Evolutionary conservation across 35 echinoderm and acorn worm species (phyloP), one percentile per base, ranked within the genome.

Genomic region (Eucidaris tribuloides): DNA sequence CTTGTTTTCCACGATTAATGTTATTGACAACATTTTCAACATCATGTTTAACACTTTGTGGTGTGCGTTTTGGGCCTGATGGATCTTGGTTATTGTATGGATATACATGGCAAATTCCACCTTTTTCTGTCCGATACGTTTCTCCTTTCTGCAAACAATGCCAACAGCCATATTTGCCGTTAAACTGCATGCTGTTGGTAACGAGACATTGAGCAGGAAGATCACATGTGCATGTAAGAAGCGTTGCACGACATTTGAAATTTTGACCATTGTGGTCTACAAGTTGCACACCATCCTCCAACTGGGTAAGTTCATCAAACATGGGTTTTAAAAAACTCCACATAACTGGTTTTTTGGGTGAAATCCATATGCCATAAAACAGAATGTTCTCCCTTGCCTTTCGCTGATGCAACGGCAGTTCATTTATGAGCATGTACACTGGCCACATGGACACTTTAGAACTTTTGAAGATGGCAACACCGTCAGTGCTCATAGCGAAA

Each of bases 371-470:
- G 4, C 62, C 82, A 85, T 85, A 74, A 42, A 74, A 74, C 4
- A 72, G 19, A 24, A 52, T 72, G 37, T 85, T 85, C 57, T 85
- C 82, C 33, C 65, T 71, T 28, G 82, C 82, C 48, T 76, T 74
- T 3, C 63, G 31, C 43, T 85, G 17, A 31, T 3, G 5, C 0
- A 85, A 11, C 32, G 82, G 82, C 5, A 85, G 38, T 46, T 85
- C 82, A 85, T 85, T 85, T 24, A 85, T 45, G 15, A 85, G 18
- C 13, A 85, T 4, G 31, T 85, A 85, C 2, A 85, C 82, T 15
- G 82, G 82, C 82, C 82, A 85, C 82, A 85, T 72, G 2, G 82
- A 72, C 5, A 85, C 33, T 70, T 85, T 85, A 14, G 82, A 85
- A 32, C 82, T 85, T 34, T 85, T 85, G 14, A 85, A 85, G 37